Conservation (phyloP, 2,113 vertebrate genomes). For the Peromyscus maniculatus region DNA sequence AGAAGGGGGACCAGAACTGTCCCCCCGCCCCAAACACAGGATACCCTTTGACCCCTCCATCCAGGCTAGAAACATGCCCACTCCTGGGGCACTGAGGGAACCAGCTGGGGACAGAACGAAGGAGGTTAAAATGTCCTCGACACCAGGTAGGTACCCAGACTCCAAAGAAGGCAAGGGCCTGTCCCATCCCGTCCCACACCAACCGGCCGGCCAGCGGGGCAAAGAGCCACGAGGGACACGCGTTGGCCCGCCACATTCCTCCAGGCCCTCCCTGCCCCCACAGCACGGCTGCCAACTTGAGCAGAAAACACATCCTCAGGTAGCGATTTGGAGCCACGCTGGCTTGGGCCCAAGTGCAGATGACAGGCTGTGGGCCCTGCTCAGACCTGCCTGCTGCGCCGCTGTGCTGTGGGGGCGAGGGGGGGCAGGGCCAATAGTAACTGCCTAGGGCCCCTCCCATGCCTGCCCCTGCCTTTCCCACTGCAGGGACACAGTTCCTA, state of each 20-base stretch:
- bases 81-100: background rate
- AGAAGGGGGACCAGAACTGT: background rate
- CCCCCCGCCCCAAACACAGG: fast-evolving
- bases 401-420: constrained; percentile 65
- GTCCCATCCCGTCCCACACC: constrained; percentile 8
- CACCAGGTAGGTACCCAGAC: background rate
- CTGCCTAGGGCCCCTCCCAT: constrained; percentile 30
- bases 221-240: constrained; percentile 27
- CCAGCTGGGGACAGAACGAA: background rate
- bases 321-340: constrained; percentile 75
- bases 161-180: background rate
- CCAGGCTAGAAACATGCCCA: background rate
- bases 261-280: constrained; percentile 76
- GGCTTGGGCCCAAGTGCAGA: constrained; percentile 74
- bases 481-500: background rate
- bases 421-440: constrained; percentile 46
- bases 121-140: background rate
- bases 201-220: background rate
- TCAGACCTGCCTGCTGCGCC: constrained; percentile 75
- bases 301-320: constrained; percentile 84
- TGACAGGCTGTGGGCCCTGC: constrained; percentile 77
- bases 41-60: background rate
- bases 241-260: constrained; percentile 79
- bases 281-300: constrained; percentile 68
- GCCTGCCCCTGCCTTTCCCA: constrained; percentile 10